A percentile compares a stretch with the other conserved stretches of the same genome.
Conservation (phyloP, 2,797 vertebrate species). For the Pseudopleuronectes americanus region DNA sequence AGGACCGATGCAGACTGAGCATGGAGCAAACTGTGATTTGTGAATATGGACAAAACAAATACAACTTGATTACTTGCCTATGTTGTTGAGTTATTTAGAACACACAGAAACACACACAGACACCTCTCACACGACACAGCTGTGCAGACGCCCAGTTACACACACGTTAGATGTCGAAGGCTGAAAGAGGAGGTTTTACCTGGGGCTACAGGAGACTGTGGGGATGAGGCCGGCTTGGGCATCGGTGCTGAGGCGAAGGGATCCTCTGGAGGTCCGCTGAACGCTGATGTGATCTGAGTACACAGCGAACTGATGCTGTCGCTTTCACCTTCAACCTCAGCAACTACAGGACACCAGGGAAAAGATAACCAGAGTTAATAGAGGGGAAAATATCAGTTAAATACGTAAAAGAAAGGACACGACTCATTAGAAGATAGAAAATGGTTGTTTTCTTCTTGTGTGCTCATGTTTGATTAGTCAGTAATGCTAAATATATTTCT, state of each 20-base stretch:
- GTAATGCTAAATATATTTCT: too few relatives aligned
- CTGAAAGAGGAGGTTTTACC: slow-evolving; percentile 75
- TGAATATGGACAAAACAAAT: too few relatives aligned
- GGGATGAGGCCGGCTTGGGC: slow-evolving; percentile 92
- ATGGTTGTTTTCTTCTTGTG: background rate
- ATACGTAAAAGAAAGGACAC: too few relatives aligned
- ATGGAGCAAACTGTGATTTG: too few relatives aligned
- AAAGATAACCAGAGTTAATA: background rate
- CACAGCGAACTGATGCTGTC: slow-evolving; percentile 98
- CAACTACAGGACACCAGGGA: slow-evolving; percentile 80
- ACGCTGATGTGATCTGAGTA: slow-evolving; percentile 95
- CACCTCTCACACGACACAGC: too few relatives aligned
- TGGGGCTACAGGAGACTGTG: slow-evolving; percentile 93
- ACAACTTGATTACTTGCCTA: too few relatives aligned
- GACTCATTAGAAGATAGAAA: background rate
- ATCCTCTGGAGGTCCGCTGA: slow-evolving; percentile 92
- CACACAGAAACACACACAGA: too few relatives aligned
- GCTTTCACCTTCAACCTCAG: slow-evolving; percentile 91
- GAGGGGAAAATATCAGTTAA: background rate
- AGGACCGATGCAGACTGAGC: too few relatives aligned
- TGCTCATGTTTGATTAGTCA: background rate
- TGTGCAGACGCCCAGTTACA: too few relatives aligned
- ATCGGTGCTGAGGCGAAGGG: slow-evolving; percentile 96
- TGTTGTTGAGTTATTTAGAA: too few relatives aligned
- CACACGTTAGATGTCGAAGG: background rate